Evolutionary conservation across 35 echinoderm and acorn worm species (phyloP).

Genomic region (Anneissia japonica): DNA sequence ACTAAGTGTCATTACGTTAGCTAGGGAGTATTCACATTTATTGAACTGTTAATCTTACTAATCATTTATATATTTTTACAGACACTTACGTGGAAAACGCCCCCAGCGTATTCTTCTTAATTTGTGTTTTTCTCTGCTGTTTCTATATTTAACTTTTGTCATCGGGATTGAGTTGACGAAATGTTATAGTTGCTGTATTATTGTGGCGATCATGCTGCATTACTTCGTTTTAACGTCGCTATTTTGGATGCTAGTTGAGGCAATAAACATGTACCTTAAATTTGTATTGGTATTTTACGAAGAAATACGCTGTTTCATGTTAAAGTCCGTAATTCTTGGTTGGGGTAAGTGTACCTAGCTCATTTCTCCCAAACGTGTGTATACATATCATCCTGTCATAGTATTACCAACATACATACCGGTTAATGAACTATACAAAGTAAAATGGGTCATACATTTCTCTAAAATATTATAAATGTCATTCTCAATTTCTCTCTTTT

Average conservation of each 20-base stretch:
- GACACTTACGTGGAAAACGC: not conserved
- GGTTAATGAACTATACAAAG: too few relatives aligned
- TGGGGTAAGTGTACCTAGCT: constrained; percentile 72
- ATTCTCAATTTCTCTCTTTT: too few relatives aligned
- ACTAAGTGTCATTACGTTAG: too few relatives aligned
- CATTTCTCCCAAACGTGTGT: too few relatives aligned
- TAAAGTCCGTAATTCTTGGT: constrained; percentile 54
- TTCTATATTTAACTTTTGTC: not conserved
- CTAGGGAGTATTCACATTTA: too few relatives aligned
- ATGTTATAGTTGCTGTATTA: constrained; percentile 17
- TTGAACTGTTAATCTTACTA: too few relatives aligned
- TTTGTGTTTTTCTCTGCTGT: not conserved
- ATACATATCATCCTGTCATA: too few relatives aligned
- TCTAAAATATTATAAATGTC: too few relatives aligned
- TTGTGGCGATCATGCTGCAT: constrained; percentile 64
- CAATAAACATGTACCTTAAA: constrained; percentile 71
- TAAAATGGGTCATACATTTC: too few relatives aligned
- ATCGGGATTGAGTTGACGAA: not conserved
- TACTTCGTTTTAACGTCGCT: constrained; percentile 78
- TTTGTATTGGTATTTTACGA: constrained; percentile 78
- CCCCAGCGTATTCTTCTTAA: not conserved
- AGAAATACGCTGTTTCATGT: constrained; percentile 48
- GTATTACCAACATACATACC: too few relatives aligned
- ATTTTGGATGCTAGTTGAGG: constrained; percentile 87
- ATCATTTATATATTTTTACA: not conserved